Percentiles rank a stretch among this genome's conserved stretches.
phyloP scores from a whole-genome alignment of 1,140 invertebrate species.

The Tetragonula clypearis region DNA sequence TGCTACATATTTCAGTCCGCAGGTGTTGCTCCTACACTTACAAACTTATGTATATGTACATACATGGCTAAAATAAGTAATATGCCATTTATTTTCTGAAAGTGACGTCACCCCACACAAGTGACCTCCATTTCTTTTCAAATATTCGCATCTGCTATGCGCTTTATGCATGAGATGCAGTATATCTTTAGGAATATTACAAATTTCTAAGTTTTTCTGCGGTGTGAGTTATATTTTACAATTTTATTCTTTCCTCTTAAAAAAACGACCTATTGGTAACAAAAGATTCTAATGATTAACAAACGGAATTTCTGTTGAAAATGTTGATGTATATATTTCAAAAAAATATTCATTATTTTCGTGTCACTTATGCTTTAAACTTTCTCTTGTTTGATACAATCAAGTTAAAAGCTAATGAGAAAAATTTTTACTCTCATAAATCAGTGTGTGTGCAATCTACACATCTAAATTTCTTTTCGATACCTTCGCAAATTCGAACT shows the following conservation, averaged over 20 bases:
- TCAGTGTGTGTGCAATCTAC: too few species aligned
- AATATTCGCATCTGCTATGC: neutral
- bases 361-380: too few species aligned
- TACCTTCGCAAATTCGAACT: too few species aligned
- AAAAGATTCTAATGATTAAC: too few species aligned
- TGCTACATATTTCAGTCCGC: neutral
- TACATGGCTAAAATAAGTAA: neutral
- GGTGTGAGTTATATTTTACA: neutral
- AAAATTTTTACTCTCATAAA: too few species aligned
- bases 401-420: too few species aligned
- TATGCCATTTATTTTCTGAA: neutral
- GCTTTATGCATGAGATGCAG: neutral
- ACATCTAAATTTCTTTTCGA: too few species aligned
- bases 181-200: neutral
- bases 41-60: neutral
- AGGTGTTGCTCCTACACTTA: neutral
- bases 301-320: too few species aligned
- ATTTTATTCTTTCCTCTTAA: neutral
- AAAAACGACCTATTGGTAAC: too few species aligned
- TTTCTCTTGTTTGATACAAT: too few species aligned
- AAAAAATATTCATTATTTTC: too few species aligned
- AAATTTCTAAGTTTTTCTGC: neutral
- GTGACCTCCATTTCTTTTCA: neutral
- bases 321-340: too few species aligned
- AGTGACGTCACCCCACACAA: neutral